Evolutionary conservation across 2,113 vertebrate species (phyloP), one percentile per base, ranked within the genome.

Genomic region (Nothocercus julius): DNA sequence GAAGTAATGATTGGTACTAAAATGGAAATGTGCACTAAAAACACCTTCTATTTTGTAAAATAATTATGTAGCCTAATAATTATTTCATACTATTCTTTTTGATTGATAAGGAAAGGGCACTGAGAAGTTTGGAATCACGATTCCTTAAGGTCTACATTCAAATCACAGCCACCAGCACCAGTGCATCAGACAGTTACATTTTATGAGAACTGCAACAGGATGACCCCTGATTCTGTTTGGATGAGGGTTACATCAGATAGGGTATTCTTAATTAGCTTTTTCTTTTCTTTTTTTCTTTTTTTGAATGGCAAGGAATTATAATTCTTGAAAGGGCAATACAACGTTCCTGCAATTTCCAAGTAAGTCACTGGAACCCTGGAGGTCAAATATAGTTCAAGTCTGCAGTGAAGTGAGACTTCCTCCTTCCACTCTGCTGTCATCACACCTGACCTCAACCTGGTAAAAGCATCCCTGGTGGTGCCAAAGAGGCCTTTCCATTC

Each of bases 11-110:
- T 83, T 62, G 68, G 94, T 82, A 54, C 86, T 73, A 95, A 94
- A 95, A 97, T 97, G 96, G 87, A 97, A 95, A 96, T 96, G 85
- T 82, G 66, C 64, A 78, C 85, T 93, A 85, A 94, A 95, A 96
- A 95, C 94, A 95, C 92, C 91, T 97, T 97, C 97, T 97, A 93
- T 95, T 97, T 96, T 95, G 92, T 97, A 96, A 97, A 97, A 97
- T 97, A 97, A 97, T 97, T 97, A 96, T 88, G 87, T 91, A 82
- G 93, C 89, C 91, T 97, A 96, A 96, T 97, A 97, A 98, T 98
- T 97, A 98, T 97, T 96, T 97, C 94, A 96, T 95, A 88, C 1
- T 73, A 93, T 91, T 98, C 89, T 90, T 94, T 96, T 93, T 96
- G 96, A 97, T 95, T 95, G 89, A 97, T 97, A 91, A 96, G 89